These are phyloP conservation scores for Poecilus cupreus DNA, from an alignment of 2,888 invertebrate genomes.

Conservation along the genomic window DNA sequence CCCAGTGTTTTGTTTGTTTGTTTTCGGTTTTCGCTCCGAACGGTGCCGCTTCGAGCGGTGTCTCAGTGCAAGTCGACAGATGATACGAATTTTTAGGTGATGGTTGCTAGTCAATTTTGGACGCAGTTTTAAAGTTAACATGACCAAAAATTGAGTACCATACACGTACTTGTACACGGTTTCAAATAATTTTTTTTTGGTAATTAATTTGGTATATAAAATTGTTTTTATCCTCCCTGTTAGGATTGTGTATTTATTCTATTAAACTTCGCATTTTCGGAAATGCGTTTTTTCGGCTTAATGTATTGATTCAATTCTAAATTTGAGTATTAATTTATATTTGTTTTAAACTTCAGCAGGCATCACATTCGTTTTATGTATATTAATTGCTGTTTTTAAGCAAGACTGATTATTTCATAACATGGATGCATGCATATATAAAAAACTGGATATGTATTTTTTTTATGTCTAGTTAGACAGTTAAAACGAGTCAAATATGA, in stretches of 20 bases:
- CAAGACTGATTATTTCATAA: conserved; percentile 57
- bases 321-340: conserved; percentile 22
- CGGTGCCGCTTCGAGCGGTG: background rate
- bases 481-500: background rate
- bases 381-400: conserved; percentile 50
- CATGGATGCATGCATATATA: conserved; percentile 52
- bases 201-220: conserved; percentile 11
- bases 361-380: conserved; percentile 50
- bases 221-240: conserved; percentile 1
- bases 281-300: conserved; percentile 26
- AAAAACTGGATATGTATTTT: conserved; percentile 40
- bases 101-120: conserved; percentile 71
- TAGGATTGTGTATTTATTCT: conserved; percentile 18
- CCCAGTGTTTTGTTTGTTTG: conserved; percentile 52
- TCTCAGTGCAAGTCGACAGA: conserved; percentile 32
- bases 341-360: conserved; percentile 43
- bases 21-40: conserved; percentile 43
- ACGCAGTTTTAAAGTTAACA: conserved; percentile 53
- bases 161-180: conserved; percentile 45
- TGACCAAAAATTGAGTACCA: conserved; percentile 44
- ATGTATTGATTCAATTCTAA: conserved; percentile 27
- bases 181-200: background rate
- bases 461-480: conserved; percentile 45
- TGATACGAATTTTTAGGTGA: conserved; percentile 62
- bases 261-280: conserved; percentile 24